A percentile compares a stretch with the other conserved stretches of the same genome.
Evolutionary conservation across 2,888 invertebrate species (phyloP).

Genomic region (Calameuta filiformis): DNA sequence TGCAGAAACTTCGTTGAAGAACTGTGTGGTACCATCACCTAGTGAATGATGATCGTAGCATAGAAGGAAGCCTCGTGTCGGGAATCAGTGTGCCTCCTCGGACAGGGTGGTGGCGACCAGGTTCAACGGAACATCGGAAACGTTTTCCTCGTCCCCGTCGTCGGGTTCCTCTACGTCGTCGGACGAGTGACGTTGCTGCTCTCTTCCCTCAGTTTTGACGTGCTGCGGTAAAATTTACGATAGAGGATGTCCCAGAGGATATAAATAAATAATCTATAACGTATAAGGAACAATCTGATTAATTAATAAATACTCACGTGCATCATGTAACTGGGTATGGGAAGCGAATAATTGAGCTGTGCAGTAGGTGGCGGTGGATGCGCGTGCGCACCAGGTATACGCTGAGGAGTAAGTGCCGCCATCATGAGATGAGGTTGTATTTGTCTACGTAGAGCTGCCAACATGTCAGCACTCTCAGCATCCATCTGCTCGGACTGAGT

Average conservation of each 20-base stretch:
- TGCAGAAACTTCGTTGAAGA: not conserved
- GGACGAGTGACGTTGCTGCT: constrained; percentile 47
- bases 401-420: constrained; percentile 72
- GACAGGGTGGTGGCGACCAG: constrained; percentile 77
- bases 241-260: not conserved
- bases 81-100: constrained; percentile 70
- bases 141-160: constrained; percentile 68
- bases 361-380: constrained; percentile 48
- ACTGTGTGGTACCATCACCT: not conserved
- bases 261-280: not conserved
- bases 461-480: constrained; percentile 74
- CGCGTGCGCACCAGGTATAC: constrained; percentile 49
- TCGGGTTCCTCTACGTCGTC: constrained; percentile 51
- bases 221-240: constrained; percentile 37
- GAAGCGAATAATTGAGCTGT: constrained; percentile 58
- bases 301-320: constrained; percentile 51
- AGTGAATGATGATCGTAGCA: not conserved
- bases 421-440: constrained; percentile 78
- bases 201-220: constrained; percentile 55
- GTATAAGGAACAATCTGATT: not conserved
- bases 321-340: constrained; percentile 59
- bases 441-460: constrained; percentile 76
- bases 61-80: constrained; percentile 38
- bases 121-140: constrained; percentile 76
- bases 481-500: constrained; percentile 57